Base-by-base conservation (phyloP, 1,140 invertebrate species). In the Stratiolaelaps scimitus region DNA sequence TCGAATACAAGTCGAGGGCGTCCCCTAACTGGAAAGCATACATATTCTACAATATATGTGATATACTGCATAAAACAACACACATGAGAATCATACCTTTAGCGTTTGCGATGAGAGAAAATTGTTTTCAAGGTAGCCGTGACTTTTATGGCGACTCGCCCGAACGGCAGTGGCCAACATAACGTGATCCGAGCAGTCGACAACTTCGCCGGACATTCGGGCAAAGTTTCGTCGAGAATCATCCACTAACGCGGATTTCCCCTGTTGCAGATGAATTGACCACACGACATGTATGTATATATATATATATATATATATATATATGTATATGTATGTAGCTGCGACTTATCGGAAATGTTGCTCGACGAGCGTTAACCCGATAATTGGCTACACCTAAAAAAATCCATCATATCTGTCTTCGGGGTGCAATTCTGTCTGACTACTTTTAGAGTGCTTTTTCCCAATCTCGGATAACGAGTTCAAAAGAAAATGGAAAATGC, bases 61-160 rank as follows among this genome's bases (percentile, higher is more conserved):
- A 40, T 40, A 4, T 40, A 10, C 34, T 40, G 10, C 47, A 48
- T 20, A 48, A 13, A n/a, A n/a, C 13, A 45, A n/a, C 19, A 20
- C 7, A 48, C 7, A 48, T 48, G 19, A 48, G n/a, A 48, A 48
- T 48, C n/a, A n/a, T 20, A 60, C 53, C 23, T 26, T 60, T 13
- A 60, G 26, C 4, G 53, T 60, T 26, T 20, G 53, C 15, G 23
- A 60, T 1, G 53, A 60, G 53, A 60, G 53, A 23, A 60, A 60
- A 15, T 60, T 60, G 1, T 15, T 23, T 26, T 23, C 2, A 2
- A 20, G 34, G 23, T 60, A 26, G 26, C 4, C 2, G 4, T 60
- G 15, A 4, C 20, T 26, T 15, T 34, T 26, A 20, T 60, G 26
- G 10, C 17, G 15, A 2, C 26, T 34, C 2, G 2, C 5, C 20